Percentiles rank a stretch among this genome's conserved stretches.
phyloP scores from a whole-genome alignment of 2,888 invertebrate genomes.

The Fabriciana adippe region DNA sequence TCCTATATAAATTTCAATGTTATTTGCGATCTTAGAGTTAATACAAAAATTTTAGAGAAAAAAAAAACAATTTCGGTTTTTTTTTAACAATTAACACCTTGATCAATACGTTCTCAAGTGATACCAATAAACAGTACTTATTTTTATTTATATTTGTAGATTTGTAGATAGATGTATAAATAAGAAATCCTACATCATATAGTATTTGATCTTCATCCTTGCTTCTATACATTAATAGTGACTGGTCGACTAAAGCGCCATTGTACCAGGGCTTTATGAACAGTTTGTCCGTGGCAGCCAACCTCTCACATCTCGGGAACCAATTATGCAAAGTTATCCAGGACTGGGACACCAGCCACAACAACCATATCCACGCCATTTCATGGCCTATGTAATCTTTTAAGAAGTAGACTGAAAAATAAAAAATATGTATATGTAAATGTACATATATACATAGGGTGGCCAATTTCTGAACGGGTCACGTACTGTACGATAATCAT shows the following conservation, averaged over 20 bases:
- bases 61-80: too few species aligned
- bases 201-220: constrained; percentile 84
- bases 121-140: too few species aligned
- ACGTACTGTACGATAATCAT: too few species aligned
- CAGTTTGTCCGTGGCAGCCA: constrained; percentile 92
- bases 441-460: neutral
- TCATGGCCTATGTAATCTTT: constrained; percentile 82
- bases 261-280: constrained; percentile 93
- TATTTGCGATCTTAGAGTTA: too few species aligned
- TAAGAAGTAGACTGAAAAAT: constrained; percentile 70
- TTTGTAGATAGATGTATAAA: too few species aligned
- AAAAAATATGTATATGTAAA: neutral
- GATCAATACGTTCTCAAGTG: too few species aligned
- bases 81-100: too few species aligned
- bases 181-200: constrained; percentile 60
- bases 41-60: too few species aligned
- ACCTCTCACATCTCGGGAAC: constrained; percentile 90
- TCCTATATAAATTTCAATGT: too few species aligned
- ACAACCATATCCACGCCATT: constrained; percentile 89
- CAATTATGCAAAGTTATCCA: constrained; percentile 95
- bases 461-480: neutral
- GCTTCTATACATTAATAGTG: constrained; percentile 90
- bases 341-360: constrained; percentile 91
- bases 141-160: too few species aligned
- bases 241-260: constrained; percentile 91